Evolutionary conservation across 2,797 vertebrate genomes (phyloP).

Genomic region (Pangasius krempfi): DNA sequence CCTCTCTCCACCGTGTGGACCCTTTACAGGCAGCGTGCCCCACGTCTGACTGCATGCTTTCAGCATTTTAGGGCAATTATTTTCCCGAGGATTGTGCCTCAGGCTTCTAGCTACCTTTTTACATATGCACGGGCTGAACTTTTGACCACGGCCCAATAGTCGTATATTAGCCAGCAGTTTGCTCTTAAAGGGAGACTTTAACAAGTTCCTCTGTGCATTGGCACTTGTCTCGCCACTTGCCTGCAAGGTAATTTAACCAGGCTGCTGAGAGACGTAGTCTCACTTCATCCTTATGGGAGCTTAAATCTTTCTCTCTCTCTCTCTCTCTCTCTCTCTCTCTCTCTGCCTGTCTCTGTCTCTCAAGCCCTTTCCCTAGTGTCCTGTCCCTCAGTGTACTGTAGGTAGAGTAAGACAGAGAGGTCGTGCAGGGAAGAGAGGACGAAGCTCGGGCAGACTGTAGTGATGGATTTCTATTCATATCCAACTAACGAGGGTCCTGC

Average conservation of each 20-base stretch:
- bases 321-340: slow-evolving; percentile 61
- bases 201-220: slow-evolving; percentile 90
- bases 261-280: slow-evolving; percentile 83
- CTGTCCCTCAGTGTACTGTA: slow-evolving; percentile 22
- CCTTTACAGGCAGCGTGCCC: slow-evolving; percentile 44
- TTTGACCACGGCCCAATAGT: slow-evolving; percentile 97
- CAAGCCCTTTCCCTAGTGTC: slow-evolving; percentile 9
- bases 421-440: slow-evolving; percentile 3
- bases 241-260: slow-evolving; percentile 86
- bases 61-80: slow-evolving; percentile 83
- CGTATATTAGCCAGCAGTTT: slow-evolving; percentile 85
- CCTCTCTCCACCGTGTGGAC: slow-evolving; percentile 64
- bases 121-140: slow-evolving; percentile 99
- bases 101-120: slow-evolving; percentile 99
- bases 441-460: slow-evolving; percentile 4
- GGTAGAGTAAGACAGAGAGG: slow-evolving; percentile 22
- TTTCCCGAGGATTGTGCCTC: slow-evolving; percentile 94
- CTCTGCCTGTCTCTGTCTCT: slow-evolving; percentile 1
- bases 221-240: slow-evolving; percentile 76
- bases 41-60: slow-evolving; percentile 51
- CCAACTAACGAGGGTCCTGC: slow-evolving; percentile 90
- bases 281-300: slow-evolving; percentile 65
- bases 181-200: slow-evolving; percentile 81
- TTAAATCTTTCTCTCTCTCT: slow-evolving; percentile 77
- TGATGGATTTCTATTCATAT: slow-evolving; percentile 79